Percentiles rank a stretch among this genome's conserved stretches.
phyloP scores from a whole-genome alignment of 2,797 vertebrate genomes.

The Synaphobranchus kaupii region DNA sequence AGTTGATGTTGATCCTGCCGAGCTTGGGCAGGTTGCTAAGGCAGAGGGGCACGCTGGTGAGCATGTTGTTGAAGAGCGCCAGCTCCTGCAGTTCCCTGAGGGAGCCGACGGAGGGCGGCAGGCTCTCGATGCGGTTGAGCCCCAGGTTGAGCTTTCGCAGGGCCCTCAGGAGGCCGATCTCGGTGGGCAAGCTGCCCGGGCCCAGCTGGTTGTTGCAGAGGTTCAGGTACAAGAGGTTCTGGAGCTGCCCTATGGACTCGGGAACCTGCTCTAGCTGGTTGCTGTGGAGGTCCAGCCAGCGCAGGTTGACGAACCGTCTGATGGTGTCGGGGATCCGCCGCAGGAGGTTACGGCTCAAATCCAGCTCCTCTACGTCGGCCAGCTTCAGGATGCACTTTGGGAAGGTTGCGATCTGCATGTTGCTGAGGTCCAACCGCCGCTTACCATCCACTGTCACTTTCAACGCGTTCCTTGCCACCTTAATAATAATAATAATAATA shows the following conservation, averaged over 20 bases:
- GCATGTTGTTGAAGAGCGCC: conserved; percentile 84
- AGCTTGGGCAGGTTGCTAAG: conserved; percentile 78
- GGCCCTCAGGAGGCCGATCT: conserved; percentile 76
- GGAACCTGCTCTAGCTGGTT: conserved; percentile 85
- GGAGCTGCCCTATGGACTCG: conserved; percentile 71
- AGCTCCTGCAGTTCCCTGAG: conserved; percentile 81
- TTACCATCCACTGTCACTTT: conserved; percentile 74
- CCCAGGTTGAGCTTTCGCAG: conserved; percentile 82
- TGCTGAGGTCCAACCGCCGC: conserved; percentile 81
- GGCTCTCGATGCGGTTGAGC: conserved; percentile 77
- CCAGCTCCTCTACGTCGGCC: conserved; percentile 78
- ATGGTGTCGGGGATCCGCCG: conserved; percentile 81
- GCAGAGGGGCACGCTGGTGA: conserved; percentile 71
- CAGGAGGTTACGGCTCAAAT: conserved; percentile 87
- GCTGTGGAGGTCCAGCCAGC: conserved; percentile 84
- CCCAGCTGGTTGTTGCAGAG: conserved; percentile 89
- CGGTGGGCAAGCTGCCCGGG: conserved; percentile 67
- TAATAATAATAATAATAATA: background rate
- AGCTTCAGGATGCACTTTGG: conserved; percentile 83
- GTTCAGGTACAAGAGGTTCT: conserved; percentile 77
- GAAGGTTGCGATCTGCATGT: conserved; percentile 80
- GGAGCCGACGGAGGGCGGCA: conserved; percentile 70
- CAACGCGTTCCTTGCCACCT: conserved; percentile 73
- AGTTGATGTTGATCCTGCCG: conserved; percentile 75
- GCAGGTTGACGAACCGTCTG: conserved; percentile 74